Conservation (phyloP, 2,888 invertebrate genomes). For the Cataglyphis altisquamis region DNA sequence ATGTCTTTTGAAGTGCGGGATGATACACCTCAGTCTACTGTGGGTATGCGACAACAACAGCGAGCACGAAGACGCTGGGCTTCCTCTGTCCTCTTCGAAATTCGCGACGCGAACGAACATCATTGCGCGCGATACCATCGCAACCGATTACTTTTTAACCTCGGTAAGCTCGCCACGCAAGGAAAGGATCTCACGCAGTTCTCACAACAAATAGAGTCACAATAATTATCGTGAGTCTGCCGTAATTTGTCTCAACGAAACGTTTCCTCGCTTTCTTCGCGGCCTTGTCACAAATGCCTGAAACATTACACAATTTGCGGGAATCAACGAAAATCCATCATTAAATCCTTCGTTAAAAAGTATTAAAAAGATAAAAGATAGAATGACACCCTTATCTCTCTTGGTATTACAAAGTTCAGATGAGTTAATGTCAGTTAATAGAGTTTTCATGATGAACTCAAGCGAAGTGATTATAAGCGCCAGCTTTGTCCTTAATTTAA, state of each 20-base stretch:
- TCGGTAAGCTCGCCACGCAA: conserved; percentile 38
- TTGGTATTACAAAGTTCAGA: conserved; percentile 17
- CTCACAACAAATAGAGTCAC: conserved; percentile 46
- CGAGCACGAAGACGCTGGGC: conserved; percentile 67
- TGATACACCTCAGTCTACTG: conserved; percentile 80
- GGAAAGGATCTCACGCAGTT: conserved; percentile 14
- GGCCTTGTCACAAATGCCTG: conserved; percentile 17
- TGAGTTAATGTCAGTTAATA: conserved; percentile 5
- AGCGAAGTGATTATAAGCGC: background rate
- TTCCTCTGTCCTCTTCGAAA: conserved; percentile 66
- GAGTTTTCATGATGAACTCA: conserved; percentile 22
- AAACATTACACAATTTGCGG: conserved; percentile 33
- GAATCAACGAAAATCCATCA: background rate
- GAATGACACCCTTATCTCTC: background rate
- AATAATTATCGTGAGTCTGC: conserved; percentile 17
- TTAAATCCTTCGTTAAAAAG: background rate
- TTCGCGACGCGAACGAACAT: conserved; percentile 70
- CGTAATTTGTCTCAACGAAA: conserved; percentile 20
- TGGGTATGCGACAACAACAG: conserved; percentile 68
- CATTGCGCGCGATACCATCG: conserved; percentile 79
- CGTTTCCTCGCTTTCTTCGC: conserved; percentile 16
- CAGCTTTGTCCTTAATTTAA: conserved; percentile 5
- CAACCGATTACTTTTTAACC: conserved; percentile 67
- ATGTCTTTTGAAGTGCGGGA: conserved; percentile 80
- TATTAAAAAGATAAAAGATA: conserved; percentile 1